phyloP scores from a whole-genome alignment of 2,113 vertebrate genomes.

The Orthochromis malagaraziensis region DNA sequence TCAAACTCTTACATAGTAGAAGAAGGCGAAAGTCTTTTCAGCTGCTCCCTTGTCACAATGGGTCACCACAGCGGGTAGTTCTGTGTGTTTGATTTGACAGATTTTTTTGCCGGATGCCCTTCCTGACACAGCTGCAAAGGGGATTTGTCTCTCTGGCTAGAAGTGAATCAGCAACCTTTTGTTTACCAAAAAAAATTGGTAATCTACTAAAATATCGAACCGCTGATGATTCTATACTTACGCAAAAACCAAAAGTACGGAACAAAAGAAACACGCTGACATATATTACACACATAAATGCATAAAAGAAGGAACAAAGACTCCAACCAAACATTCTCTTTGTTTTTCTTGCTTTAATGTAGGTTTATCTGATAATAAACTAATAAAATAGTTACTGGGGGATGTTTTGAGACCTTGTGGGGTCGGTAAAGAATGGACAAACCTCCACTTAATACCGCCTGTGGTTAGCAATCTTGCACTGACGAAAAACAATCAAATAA shows the following conservation, averaged over 20 bases:
- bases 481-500: neutral
- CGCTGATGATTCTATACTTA: neutral
- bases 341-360: neutral
- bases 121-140: accelerated
- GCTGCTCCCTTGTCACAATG: neutral
- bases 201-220: neutral
- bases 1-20: neutral
- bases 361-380: neutral
- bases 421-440: neutral
- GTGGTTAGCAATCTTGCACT: neutral
- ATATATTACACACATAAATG: neutral
- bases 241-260: accelerated
- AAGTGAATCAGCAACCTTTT: neutral
- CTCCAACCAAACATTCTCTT: neutral
- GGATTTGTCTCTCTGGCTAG: neutral
- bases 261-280: neutral
- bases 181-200: neutral
- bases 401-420: neutral
- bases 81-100: neutral
- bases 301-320: neutral
- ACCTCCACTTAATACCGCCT: neutral
- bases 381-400: neutral
- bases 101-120: neutral
- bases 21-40: neutral
- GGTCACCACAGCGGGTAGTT: neutral